Evolutionary conservation across 2,113 vertebrate species (phyloP), one percentile per base, ranked within the genome.

Genomic region (Lepisosteus osseus): DNA sequence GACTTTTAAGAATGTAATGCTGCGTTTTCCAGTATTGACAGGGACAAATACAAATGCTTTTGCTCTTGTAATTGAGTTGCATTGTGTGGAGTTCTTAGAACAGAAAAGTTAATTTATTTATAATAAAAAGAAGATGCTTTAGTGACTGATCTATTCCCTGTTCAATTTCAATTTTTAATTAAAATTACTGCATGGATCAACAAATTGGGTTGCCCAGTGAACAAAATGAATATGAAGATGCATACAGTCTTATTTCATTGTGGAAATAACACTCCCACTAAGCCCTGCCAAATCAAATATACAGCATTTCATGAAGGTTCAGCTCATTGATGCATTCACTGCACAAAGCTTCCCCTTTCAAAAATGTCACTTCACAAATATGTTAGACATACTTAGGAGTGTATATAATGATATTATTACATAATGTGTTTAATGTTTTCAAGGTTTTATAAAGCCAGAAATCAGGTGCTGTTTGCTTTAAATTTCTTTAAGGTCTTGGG

Each of bases 121-220:
- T 59, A 14, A 59, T 1, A 59, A 59, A 59, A 59, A 8, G n/a
- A 13, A 59, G n/a, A n/a, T 59, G 56, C 56, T 59, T 59, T 12
- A 13, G 3, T 59, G 56, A 59, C 56, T 8, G 56, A 59, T 59
- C 11, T 59, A 59, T 59, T 67, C 72, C 42, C 74, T 72, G 57
- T 74, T 78, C 54, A 63, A 78, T 84, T 77, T 75, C 73, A 59
- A 59, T 67, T 85, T 88, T 88, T 88, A 89, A 89, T 89, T 88
- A 85, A 87, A 87, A 83, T 84, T 79, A 78, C 54, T 74, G 61
- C 79, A 76, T 67, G 78, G 84, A 84, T 87, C 83, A 87, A 81
- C 78, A 77, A 72, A 76, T 68, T 57, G 80, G 78, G 75, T 68
- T 76, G 71, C n/a, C 64, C 85, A 82, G 86, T 86, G 77, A 83